Percentiles rank a stretch among this genome's conserved stretches.
Evolutionary conservation across 2,113 vertebrate genomes (phyloP).

Genomic region (Cairina moschata): DNA sequence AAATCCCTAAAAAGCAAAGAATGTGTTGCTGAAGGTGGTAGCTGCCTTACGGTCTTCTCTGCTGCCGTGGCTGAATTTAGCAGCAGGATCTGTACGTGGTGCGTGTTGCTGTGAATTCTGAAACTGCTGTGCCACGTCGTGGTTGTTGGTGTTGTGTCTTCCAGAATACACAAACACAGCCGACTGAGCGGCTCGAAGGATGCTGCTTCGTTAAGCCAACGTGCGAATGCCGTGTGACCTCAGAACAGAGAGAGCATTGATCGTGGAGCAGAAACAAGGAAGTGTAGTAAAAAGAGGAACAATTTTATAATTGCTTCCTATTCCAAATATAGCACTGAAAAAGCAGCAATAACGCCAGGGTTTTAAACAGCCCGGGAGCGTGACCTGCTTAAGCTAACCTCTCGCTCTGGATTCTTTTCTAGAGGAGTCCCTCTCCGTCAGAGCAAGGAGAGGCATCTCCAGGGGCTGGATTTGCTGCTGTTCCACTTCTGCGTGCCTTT

Average conservation of each 20-base stretch:
- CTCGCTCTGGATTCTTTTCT: neutral
- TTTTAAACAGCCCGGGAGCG: neutral
- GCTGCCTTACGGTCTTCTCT: neutral
- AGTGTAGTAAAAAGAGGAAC: neutral
- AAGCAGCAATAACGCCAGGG: neutral
- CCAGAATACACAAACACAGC: neutral
- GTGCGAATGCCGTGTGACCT: neutral
- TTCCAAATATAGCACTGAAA: neutral
- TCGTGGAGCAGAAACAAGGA: neutral
- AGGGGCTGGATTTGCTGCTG: neutral
- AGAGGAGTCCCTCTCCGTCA: neutral
- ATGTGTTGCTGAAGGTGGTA: neutral
- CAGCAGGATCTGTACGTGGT: neutral
- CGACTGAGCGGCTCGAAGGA: neutral
- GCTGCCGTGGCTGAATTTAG: constrained; percentile 1
- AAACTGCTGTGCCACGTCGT: neutral
- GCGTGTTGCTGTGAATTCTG: constrained; percentile 20
- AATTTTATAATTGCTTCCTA: neutral
- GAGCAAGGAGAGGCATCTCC: neutral
- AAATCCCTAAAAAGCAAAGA: constrained; percentile 19
- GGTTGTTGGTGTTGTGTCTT: neutral
- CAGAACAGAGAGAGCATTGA: accelerated
- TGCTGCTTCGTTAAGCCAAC: neutral
- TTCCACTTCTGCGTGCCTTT: neutral
- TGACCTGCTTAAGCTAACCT: neutral